Evolutionary conservation across 2,888 invertebrate species (phyloP), one percentile per base, ranked within the genome.

Genomic region (Trileptium ribeirensis): DNA sequence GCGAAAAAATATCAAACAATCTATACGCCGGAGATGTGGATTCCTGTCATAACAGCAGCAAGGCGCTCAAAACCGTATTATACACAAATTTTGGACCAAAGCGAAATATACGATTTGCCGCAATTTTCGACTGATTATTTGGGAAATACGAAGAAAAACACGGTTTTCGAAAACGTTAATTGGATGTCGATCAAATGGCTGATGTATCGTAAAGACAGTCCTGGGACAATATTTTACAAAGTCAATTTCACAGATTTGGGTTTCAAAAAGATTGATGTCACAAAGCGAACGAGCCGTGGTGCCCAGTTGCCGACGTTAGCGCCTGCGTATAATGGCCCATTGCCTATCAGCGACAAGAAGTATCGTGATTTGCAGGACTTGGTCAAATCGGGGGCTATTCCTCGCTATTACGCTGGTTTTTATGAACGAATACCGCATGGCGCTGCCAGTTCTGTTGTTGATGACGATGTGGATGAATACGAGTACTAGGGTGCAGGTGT

Each of bases 171-270:
- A 70, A 31, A 33, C 29, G n/a, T n/a, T n/a, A n/a, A n/a, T n/a
- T n/a, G n/a, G n/a, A n/a, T n/a, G n/a, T n/a, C n/a, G n/a, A n/a
- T 36, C 29, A 70, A 70, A 36, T 70, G 70, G 70, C 70, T 70
- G 8, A 8, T 31, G 8, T 70, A 70, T 29, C 15, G 31, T 8
- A 70, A 70, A 70, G 15, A 8, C 70, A 8, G 3, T 29, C 70
- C 70, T 8, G n/a, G n/a, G n/a, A n/a, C n/a, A n/a, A n/a, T n/a
- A n/a, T n/a, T n/a, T n/a, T n/a, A n/a, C n/a, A n/a, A n/a, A n/a
- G 15, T 70, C 70, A 8, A 70, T 70, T 70, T 33, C 70, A 70
- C 15, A 8, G 70, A 70, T 70, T 8, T n/a, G 8, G 70, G 70
- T 8, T 70, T 70, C 31, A 70, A 70, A 29, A 36, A 70, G 31